A percentile compares a stretch with the other conserved stretches of the same genome.
These are phyloP conservation scores for Diplogasteroides magnus DNA, from an alignment of 1,140 invertebrate species.

Conservation along the genomic window DNA sequence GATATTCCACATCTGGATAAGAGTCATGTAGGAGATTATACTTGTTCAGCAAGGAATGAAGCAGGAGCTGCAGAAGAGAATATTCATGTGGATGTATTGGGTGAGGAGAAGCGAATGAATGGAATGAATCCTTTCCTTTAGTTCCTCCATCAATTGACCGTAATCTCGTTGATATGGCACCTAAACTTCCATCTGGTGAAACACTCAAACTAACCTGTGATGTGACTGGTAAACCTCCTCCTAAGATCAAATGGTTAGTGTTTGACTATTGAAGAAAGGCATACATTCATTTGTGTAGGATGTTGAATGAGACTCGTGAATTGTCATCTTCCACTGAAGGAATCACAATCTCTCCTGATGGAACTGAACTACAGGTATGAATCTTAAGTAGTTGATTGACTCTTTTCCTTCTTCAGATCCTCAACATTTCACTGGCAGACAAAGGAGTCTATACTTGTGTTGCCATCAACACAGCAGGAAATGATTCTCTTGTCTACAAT, in stretches of 20 bases:
- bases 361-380: slow-evolving; percentile 35
- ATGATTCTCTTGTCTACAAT: slow-evolving; percentile 44
- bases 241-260: slow-evolving; percentile 41
- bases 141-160: slow-evolving; percentile 48
- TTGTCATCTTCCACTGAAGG: slow-evolving; percentile 17
- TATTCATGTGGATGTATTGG: slow-evolving; percentile 44
- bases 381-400: too few relatives aligned
- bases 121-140: too few relatives aligned
- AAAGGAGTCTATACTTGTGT: slow-evolving; percentile 46
- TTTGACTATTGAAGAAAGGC: too few relatives aligned
- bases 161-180: slow-evolving; percentile 43
- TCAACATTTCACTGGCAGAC: slow-evolving; percentile 46
- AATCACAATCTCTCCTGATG: slow-evolving; percentile 33
- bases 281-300: too few relatives aligned
- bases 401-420: slow-evolving; percentile 38
- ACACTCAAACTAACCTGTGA: slow-evolving; percentile 43
- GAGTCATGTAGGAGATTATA: slow-evolving; percentile 42
- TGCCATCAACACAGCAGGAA: slow-evolving; percentile 44
- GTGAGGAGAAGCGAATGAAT: slow-evolving; percentile 2
- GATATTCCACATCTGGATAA: slow-evolving; percentile 42
- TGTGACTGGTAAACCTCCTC: slow-evolving; percentile 46
- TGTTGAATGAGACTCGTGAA: slow-evolving; percentile 36
- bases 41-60: slow-evolving; percentile 44
- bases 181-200: slow-evolving; percentile 41
- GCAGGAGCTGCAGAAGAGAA: slow-evolving; percentile 38